These are phyloP conservation scores for Samia ricini DNA, from an alignment of 1,140 invertebrate genomes.

Conservation along the genomic window DNA sequence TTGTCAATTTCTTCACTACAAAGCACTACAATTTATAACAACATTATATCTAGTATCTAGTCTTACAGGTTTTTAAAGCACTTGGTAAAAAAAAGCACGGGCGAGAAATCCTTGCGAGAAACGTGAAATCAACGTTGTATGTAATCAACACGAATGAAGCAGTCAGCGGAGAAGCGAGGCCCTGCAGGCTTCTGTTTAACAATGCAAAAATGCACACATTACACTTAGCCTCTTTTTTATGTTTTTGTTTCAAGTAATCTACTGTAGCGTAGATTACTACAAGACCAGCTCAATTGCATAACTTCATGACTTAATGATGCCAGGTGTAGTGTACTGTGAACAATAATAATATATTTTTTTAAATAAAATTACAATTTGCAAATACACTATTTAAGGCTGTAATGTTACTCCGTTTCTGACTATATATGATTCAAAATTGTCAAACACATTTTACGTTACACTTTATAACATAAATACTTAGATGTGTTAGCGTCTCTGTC, in stretches of 20 bases:
- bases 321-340: too few relatives aligned
- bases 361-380: too few relatives aligned
- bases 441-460: too few relatives aligned
- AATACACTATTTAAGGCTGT: too few relatives aligned
- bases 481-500: too few relatives aligned
- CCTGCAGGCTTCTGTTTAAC: constrained; percentile 4
- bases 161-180: background rate
- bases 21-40: background rate
- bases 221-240: background rate
- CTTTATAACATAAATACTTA: too few relatives aligned
- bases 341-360: too few relatives aligned
- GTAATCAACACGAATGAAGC: constrained; percentile 5
- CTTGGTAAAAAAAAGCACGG: background rate
- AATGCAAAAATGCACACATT: background rate
- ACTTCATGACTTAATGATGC: background rate
- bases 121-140: constrained; percentile 2
- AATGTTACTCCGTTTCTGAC: too few relatives aligned
- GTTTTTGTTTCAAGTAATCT: background rate
- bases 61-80: background rate
- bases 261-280: background rate
- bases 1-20: background rate
- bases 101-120: constrained; percentile 8
- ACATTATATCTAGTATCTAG: background rate
- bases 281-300: background rate
- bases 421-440: too few relatives aligned